Base-by-base conservation (phyloP, 2,113 vertebrate genomes). In the Asarcornis scutulata region DNA sequence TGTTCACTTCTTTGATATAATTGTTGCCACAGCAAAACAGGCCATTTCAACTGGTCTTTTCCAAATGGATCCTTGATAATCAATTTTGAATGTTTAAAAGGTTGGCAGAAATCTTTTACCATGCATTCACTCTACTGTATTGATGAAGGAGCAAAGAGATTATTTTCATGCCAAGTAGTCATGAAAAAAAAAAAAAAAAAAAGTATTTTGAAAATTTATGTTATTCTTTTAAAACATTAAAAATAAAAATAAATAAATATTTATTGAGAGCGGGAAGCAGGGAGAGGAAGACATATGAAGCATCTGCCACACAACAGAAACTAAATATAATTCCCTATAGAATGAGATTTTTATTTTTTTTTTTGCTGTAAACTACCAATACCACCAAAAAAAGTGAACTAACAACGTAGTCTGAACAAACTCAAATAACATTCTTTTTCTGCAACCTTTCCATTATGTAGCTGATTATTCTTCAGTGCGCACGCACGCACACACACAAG, bases 401-500 rank as follows among this genome's bases (percentile, higher is more conserved):
- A 83, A 82, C 82, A 94, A 84, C 13, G 17, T 27, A 68, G 18
- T 56, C 36, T 38, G 38, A 89, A 77, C 6, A 93, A 91, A 85
- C 7, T 84, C 29, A 84, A 88, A 90, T 68, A 68, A 60, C 9
- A 32, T 17, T 26, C 88, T 48, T 59, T 91, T 92, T 34, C 81
- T 86, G 72, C 71, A 94, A 67, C 62, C 23, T 78, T 86, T 91
- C 13, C 42, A 44, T 86, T 93, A 93, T 34, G 42, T 86, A 64
- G 29, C 53, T 75, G 76, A 59, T 88, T 84, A 60, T 75, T 88
- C 67, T 74, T 95, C 79, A 40, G 29, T 52, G 34, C 3, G 56
- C 40, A 66, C 36, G 36, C 67, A 22, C 0, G 17, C 3, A 69
- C 8, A 22, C 46, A 52, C 34, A 40, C 34, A 81, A 52, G 56